Percentiles rank a stretch among this genome's conserved stretches.
These are phyloP conservation scores for Paramacrobiotus metropolitanus DNA, from an alignment of 1,140 invertebrate genomes.

Conservation along the genomic window DNA sequence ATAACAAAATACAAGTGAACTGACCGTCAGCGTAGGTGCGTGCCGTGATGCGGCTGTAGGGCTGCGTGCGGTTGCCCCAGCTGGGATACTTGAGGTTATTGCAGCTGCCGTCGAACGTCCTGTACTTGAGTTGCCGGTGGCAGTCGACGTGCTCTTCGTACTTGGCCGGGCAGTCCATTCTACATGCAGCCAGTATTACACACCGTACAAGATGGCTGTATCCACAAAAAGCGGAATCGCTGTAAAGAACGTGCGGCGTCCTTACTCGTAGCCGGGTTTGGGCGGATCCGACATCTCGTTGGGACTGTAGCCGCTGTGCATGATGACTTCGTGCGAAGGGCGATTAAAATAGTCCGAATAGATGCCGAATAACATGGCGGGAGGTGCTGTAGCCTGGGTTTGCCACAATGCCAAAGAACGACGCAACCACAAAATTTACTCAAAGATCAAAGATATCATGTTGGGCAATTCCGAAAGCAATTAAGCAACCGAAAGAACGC, in stretches of 20 bases:
- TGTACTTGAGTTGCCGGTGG: slow-evolving; percentile 26
- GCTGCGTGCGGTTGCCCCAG: slow-evolving; percentile 30
- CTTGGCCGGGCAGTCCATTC: too few relatives aligned
- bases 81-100: slow-evolving; percentile 43
- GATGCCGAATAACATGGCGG: background rate
- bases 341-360: slow-evolving; percentile 1
- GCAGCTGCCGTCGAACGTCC: slow-evolving; percentile 49
- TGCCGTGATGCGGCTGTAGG: background rate
- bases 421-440: too few relatives aligned
- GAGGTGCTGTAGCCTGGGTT: slow-evolving; percentile 1
- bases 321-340: background rate
- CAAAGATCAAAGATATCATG: too few relatives aligned
- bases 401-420: too few relatives aligned
- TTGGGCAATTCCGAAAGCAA: too few relatives aligned
- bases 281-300: background rate
- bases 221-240: too few relatives aligned
- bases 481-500: too few relatives aligned
- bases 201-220: too few relatives aligned
- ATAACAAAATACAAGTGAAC: too few relatives aligned
- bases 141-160: background rate
- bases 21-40: background rate
- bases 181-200: too few relatives aligned
- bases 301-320: background rate
- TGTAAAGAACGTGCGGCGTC: background rate
- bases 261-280: background rate